A percentile compares a stretch with the other conserved stretches of the same genome.
Conservation (phyloP, 1,140 invertebrate genomes). For the Drosophila punjabiensis region DNA sequence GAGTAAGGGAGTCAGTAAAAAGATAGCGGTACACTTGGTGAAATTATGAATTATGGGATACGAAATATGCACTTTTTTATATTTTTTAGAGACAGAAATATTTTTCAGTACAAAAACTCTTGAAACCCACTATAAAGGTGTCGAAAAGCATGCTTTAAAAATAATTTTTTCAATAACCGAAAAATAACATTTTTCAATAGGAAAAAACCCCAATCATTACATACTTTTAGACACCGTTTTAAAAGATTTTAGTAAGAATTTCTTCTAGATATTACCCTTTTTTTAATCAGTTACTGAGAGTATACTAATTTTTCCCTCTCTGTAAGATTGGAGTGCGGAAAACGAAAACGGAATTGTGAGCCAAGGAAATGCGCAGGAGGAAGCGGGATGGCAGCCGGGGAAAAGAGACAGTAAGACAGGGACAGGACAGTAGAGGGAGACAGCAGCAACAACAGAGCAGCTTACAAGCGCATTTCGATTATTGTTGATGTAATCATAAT, state of each 20-base stretch:
- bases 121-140: background rate
- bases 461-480: slow-evolving; percentile 83
- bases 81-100: background rate
- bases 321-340: slow-evolving; percentile 38
- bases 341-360: slow-evolving; percentile 34
- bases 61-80: background rate
- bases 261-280: background rate
- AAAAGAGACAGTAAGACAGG: slow-evolving; percentile 19
- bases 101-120: too few species aligned
- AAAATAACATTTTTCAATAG: background rate
- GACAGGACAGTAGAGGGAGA: slow-evolving; percentile 12
- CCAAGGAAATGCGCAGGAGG: slow-evolving; percentile 29
- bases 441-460: slow-evolving; percentile 50
- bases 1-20: slow-evolving; percentile 36
- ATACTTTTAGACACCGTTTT: background rate
- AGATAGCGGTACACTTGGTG: slow-evolving; percentile 52
- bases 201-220: background rate
- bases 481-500: slow-evolving; percentile 84
- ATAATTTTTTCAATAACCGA: background rate
- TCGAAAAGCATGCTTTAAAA: background rate
- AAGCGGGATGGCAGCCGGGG: background rate
- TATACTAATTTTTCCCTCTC: background rate
- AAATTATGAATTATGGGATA: slow-evolving; percentile 5
- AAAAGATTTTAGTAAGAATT: background rate
- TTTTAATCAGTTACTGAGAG: background rate